Percentiles rank a stretch among this genome's conserved stretches.
These are phyloP conservation scores for Leiothrix lutea DNA, from an alignment of 2,113 vertebrate genomes.

Conservation along the genomic window DNA sequence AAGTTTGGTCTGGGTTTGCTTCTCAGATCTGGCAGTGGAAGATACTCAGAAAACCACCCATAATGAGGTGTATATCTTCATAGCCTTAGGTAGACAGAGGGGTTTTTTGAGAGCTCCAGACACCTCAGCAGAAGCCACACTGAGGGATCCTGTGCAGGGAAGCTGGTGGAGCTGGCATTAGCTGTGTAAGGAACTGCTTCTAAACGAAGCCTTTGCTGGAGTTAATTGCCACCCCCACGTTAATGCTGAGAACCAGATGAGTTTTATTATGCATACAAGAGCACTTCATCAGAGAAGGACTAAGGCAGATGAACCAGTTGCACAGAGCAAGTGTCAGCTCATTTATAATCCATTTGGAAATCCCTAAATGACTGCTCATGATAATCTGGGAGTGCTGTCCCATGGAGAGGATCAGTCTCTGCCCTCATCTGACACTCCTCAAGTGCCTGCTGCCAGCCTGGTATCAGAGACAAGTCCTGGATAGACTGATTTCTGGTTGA, in stretches of 20 bases:
- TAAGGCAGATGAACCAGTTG: constrained; percentile 33
- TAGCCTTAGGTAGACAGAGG: not conserved
- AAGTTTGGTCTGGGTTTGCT: not conserved
- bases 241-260: constrained; percentile 30
- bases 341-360: constrained; percentile 42
- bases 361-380: not conserved
- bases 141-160: not conserved
- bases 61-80: not conserved
- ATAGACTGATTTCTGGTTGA: not conserved
- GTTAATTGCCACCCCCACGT: constrained; percentile 11
- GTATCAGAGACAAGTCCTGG: not conserved
- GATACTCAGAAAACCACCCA: not conserved
- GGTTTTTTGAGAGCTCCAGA: not conserved
- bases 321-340: constrained; percentile 45
- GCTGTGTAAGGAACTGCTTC: not conserved
- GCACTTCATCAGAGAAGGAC: constrained; percentile 6
- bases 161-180: not conserved
- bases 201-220: constrained; percentile 7
- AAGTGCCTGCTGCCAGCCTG: not conserved
- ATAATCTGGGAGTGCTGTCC: not conserved
- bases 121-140: not conserved
- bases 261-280: constrained; percentile 37
- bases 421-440: not conserved
- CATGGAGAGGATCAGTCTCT: not conserved
- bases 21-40: not conserved